phyloP scores from a whole-genome alignment of 1,140 invertebrate genomes.

The Saccostrea cuccullata region DNA sequence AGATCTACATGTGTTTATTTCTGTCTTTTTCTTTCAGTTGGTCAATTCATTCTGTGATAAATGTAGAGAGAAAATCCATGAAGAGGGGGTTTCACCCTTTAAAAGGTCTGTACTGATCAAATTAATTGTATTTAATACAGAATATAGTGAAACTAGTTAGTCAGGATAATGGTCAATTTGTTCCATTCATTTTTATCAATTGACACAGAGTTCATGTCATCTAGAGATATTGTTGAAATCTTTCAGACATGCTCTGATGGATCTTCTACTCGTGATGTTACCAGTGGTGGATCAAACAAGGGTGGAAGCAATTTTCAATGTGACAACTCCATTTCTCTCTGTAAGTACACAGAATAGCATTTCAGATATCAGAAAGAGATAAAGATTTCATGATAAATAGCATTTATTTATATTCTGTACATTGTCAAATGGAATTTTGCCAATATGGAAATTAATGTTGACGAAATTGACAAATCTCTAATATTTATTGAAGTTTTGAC shows the following conservation, averaged over 20 bases:
- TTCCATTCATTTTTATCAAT: too few species aligned
- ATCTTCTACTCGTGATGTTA: constrained; percentile 83
- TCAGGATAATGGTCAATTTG: too few species aligned
- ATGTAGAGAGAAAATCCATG: constrained; percentile 83
- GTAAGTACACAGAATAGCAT: constrained; percentile 56
- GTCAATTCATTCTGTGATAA: constrained; percentile 85
- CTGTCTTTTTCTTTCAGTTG: too few species aligned
- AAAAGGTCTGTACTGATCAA: constrained; percentile 64
- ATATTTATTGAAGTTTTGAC: too few species aligned
- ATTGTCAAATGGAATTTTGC: neutral
- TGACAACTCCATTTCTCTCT: constrained; percentile 71
- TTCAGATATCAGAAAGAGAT: neutral
- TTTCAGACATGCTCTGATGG: too few species aligned
- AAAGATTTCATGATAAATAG: too few species aligned
- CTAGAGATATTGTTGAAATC: too few species aligned
- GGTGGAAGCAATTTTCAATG: constrained; percentile 72
- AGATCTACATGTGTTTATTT: too few species aligned
- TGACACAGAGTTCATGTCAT: too few species aligned
- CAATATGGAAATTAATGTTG: neutral
- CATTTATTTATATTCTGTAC: neutral
- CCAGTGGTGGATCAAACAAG: constrained; percentile 82
- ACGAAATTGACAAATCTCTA: neutral
- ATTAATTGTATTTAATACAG: too few species aligned
- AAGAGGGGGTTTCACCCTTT: constrained; percentile 62
- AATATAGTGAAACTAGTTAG: too few species aligned